These are phyloP conservation scores for Oxystoma pomonae DNA, from an alignment of 2,888 invertebrate genomes.

Conservation along the genomic window DNA sequence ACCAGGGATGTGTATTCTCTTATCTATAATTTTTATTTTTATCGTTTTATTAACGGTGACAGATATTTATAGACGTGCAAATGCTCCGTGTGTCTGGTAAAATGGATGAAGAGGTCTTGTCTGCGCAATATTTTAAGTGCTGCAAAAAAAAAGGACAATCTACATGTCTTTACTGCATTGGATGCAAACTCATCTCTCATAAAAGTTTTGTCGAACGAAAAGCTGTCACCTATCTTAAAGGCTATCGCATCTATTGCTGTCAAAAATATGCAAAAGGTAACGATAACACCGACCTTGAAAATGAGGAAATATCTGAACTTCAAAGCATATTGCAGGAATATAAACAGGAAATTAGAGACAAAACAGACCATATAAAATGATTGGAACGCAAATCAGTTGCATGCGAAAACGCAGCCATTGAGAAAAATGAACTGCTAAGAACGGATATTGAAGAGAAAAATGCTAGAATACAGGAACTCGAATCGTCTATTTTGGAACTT, in stretches of 20 bases:
- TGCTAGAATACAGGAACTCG: not conserved
- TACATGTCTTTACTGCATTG: not conserved
- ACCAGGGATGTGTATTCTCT: too few relatives aligned
- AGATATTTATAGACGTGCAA: too few relatives aligned
- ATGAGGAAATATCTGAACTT: not conserved
- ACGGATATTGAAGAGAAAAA: not conserved
- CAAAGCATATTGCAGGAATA: not conserved
- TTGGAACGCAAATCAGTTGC: not conserved
- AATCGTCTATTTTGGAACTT: not conserved
- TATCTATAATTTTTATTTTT: too few relatives aligned
- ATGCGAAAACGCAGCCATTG: not conserved
- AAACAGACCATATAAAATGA: not conserved
- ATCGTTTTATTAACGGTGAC: too few relatives aligned
- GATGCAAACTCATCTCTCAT: not conserved
- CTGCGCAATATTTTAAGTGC: not conserved
- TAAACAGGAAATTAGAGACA: not conserved
- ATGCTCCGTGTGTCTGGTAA: too few relatives aligned
- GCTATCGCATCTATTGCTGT: not conserved
- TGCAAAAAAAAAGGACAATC: not conserved
- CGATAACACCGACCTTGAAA: not conserved
- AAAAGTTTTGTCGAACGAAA: not conserved
- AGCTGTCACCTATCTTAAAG: not conserved
- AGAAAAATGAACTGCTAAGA: not conserved
- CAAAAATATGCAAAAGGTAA: not conserved
- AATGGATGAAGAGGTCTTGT: not conserved